These are phyloP conservation scores for Lampris incognitus DNA, from an alignment of 2,113 vertebrate species.

Conservation along the genomic window DNA sequence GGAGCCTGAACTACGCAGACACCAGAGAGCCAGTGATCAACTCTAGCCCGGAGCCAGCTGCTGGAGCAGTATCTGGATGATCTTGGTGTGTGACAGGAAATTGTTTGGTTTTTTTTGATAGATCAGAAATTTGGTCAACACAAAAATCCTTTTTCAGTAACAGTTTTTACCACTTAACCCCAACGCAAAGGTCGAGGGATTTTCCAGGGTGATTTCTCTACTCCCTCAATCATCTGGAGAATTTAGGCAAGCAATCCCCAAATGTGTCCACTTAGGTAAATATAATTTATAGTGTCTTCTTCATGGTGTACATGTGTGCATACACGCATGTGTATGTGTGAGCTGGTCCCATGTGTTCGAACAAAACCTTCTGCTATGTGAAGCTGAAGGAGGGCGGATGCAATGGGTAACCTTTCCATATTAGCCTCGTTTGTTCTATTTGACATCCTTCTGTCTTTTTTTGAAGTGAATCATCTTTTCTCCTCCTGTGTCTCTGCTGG, in stretches of 20 bases:
- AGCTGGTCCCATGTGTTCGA: slow-evolving; percentile 45
- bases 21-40: slow-evolving; percentile 22
- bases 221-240: slow-evolving; percentile 16
- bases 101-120: slow-evolving; percentile 35
- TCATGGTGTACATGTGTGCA: slow-evolving; percentile 4
- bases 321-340: slow-evolving; percentile 35
- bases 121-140: slow-evolving; percentile 34
- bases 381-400: slow-evolving; percentile 50
- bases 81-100: slow-evolving; percentile 36
- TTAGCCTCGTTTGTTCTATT: slow-evolving; percentile 56
- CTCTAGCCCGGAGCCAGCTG: slow-evolving; percentile 1
- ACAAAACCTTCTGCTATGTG: slow-evolving; percentile 21
- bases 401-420: slow-evolving; percentile 60
- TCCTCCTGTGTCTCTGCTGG: slow-evolving; percentile 41
- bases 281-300: slow-evolving; percentile 30
- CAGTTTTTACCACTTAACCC: slow-evolving; percentile 33
- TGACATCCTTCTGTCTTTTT: slow-evolving; percentile 20
- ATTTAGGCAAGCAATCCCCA: slow-evolving; percentile 19
- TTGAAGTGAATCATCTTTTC: slow-evolving; percentile 24
- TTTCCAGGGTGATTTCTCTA: not conserved
- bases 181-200: slow-evolving; percentile 43
- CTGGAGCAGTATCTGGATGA: not conserved
- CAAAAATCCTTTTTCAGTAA: slow-evolving; percentile 15
- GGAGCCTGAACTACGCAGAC: slow-evolving; percentile 3
- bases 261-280: slow-evolving; percentile 30